Base-by-base conservation (phyloP, 2,113 vertebrate species). In the Eulemur rufifrons region DNA sequence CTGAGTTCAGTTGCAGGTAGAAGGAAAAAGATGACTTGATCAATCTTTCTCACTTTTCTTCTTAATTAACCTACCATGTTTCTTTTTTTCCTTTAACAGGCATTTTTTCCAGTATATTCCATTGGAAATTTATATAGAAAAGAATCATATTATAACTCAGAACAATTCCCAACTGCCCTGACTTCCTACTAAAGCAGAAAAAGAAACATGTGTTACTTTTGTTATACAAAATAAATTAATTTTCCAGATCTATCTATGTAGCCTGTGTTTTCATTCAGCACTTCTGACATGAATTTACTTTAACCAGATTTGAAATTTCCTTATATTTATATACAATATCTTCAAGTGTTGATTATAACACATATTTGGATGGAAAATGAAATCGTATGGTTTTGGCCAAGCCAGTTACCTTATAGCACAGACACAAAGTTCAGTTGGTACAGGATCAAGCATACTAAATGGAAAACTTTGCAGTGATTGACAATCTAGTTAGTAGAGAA, bases 111-210 rank as follows among this genome's bases (percentile, higher is more conserved):
- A 95, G 42, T 68, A 73, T 3, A 88, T 84, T 80, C 54, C 54
- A 81, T 8, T 76, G 54, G 82, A 90, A 93, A 85, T 90, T 84
- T 90, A 95, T 50, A 56, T 39, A 81, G 13, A 81, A 90, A 95
- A 81, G 47, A 88, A 76, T 80, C 32, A 54, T 32, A 47, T 45
- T 83, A 45, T 73, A 94, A 84, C 37, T 94, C 27, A 89, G 71
- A 91, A 87, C 5, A 88, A 74, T 89, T 88, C 37, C 32, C 47
- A 63, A 82, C 17, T 77, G 27, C 14, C 89, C 52, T n/a, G 34
- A 64, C 42, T 94, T 78, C 25, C 76, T 88, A 54, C 21, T 71
- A 66, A 91, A 86, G 34, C 73, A 39, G n/a, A 83, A 73, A 73
- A 95, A 89, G 17, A 89, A 81, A 56, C 21, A 71, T 69, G 63